Base-by-base conservation (phyloP, 2,797 vertebrate genomes). In the Etheostoma nigrum region DNA sequence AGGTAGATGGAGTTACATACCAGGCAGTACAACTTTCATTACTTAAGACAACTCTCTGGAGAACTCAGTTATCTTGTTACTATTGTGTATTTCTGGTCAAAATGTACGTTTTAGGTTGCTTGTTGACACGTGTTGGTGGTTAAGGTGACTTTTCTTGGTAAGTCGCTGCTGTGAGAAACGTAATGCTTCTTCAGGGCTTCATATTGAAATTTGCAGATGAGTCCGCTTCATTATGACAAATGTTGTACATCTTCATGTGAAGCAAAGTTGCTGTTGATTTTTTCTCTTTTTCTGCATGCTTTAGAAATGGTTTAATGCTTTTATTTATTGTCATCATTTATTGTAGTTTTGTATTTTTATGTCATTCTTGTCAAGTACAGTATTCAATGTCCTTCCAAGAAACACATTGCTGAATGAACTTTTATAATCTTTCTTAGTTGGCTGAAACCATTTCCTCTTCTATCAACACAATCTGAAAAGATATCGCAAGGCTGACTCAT, bases 381-480 rank as follows among this genome's bases (percentile, higher is more conserved):
- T 63, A 19, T n/a, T 1, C n/a, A 1, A 18, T 8, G 0, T 44
- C 11, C 14, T n/a, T 74, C 42, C 18, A 69, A 61, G 27, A 76
- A 40, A 67, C 60, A 19, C 23, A 27, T 69, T 74, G 27, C 47
- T 9, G 11, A 60, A 15, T 72, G n/a, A 69, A 74, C 67, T 72
- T 55, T 78, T 45, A 57, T 60, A 80, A 54, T 23, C 49, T 59
- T 44, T 61, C 30, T 36, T 52, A 11, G 14, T 23, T 70, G 25
- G 36, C 15, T 33, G 3, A 66, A 60, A 66, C 3, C 13, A 36
- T 74, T 62, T 54, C 0, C 8, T 60, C 6, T 27, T 72, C n/a
- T 49, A 19, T 74, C 45, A 65, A 40, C 30, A 40, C 27, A 60
- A n/a, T 63, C 53, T 58, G 7, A 18, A 66, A 54, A 74, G 25